Evolutionary conservation across 2,113 vertebrate species (phyloP).

Genomic region (Pteruthius melanotis): DNA sequence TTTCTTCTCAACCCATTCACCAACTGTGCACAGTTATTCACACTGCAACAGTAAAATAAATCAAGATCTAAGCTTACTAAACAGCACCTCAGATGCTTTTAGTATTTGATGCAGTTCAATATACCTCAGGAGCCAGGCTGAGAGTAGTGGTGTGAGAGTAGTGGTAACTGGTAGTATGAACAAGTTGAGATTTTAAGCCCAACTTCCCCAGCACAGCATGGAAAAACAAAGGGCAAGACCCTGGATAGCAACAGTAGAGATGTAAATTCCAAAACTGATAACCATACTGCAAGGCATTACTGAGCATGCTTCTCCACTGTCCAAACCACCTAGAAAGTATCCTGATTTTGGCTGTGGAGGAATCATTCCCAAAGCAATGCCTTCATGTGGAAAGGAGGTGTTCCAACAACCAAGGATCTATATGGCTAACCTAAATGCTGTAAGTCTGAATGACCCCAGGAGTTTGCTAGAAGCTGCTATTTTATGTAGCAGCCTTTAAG

Average conservation of each 20-base stretch:
- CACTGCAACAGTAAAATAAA: background rate
- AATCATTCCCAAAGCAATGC: background rate
- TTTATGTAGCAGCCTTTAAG: background rate
- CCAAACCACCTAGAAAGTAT: background rate
- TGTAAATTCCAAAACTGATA: background rate
- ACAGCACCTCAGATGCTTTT: background rate
- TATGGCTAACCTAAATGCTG: background rate
- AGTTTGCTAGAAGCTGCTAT: background rate
- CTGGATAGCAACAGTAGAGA: background rate
- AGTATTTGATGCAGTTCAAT: background rate
- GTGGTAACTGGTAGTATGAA: background rate
- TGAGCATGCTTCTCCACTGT: background rate
- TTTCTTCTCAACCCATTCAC: background rate
- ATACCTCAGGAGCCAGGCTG: background rate
- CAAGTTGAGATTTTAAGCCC: background rate
- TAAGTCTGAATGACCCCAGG: background rate
- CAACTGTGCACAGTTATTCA: background rate
- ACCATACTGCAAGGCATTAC: background rate
- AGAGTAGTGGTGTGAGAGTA: background rate
- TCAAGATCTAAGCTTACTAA: background rate
- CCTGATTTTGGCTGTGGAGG: background rate
- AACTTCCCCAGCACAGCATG: background rate
- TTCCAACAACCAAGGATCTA: background rate
- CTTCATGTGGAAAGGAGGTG: background rate
- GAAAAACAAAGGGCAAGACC: background rate